These are phyloP conservation scores for Drosophila virilis DNA, from an alignment of 1,140 invertebrate species.

Conservation along the genomic window DNA sequence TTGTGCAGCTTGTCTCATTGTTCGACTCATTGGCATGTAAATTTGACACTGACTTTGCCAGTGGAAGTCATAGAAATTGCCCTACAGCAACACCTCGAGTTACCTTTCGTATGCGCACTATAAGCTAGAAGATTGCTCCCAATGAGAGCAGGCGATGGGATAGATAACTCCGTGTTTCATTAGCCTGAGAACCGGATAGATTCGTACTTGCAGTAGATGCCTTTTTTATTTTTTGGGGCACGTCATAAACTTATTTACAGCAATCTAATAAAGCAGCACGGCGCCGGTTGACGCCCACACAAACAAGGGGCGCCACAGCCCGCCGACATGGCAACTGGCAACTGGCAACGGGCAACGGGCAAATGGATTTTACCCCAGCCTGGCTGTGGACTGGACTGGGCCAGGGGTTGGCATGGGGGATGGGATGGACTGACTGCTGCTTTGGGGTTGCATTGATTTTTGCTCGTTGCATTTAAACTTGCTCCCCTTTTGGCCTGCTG, in stretches of 20 bases:
- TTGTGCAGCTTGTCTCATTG: conserved; percentile 34
- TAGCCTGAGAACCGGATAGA: conserved; percentile 1
- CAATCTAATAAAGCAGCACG: conserved; percentile 77
- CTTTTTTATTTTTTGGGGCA: conserved; percentile 49
- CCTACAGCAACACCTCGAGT: conserved; percentile 17
- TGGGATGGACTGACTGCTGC: conserved; percentile 35
- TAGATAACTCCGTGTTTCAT: conserved; percentile 13
- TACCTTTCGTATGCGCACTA: conserved; percentile 18
- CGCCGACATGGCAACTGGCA: conserved; percentile 14
- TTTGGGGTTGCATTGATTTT: conserved; percentile 81
- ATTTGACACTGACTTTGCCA: conserved; percentile 27
- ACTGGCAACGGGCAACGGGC: conserved; percentile 15
- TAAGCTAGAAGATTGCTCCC: conserved; percentile 31
- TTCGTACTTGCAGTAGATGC: background rate
- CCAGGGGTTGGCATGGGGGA: background rate
- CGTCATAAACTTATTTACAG: conserved; percentile 78
- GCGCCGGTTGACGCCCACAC: conserved; percentile 70
- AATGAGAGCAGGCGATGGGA: conserved; percentile 31
- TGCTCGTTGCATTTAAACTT: conserved; percentile 83
- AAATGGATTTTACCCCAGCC: conserved; percentile 51
- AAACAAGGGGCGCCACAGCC: conserved; percentile 5
- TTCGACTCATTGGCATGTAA: conserved; percentile 15
- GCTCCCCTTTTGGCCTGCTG: conserved; percentile 67
- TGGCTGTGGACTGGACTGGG: background rate
- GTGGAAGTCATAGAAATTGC: conserved; percentile 61